phyloP scores from a whole-genome alignment of 2,888 invertebrate genomes.

The Drosophila helvetica region DNA sequence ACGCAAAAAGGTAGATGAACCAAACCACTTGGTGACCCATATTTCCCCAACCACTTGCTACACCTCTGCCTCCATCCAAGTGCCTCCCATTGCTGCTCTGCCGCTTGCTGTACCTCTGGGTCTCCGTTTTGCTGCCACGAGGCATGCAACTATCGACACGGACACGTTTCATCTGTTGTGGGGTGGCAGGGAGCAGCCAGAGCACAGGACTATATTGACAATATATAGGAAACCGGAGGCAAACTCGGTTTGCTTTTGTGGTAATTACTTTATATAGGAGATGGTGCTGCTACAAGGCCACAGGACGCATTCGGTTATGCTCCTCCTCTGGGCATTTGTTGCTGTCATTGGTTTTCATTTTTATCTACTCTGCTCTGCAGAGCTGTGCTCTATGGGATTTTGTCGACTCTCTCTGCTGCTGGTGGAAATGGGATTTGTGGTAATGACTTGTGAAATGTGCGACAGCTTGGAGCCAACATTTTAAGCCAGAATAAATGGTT shows the following conservation, averaged over 20 bases:
- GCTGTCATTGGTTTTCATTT: conserved; percentile 14
- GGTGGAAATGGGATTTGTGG: conserved; percentile 56
- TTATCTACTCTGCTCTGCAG: conserved; percentile 40
- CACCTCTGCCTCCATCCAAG: neutral
- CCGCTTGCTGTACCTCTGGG: conserved; percentile 3
- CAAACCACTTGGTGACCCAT: conserved; percentile 56
- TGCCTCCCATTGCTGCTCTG: neutral
- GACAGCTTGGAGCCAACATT: conserved; percentile 44
- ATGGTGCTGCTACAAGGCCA: conserved; percentile 28
- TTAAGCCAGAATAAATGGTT: conserved; percentile 46
- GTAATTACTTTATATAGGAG: conserved; percentile 55
- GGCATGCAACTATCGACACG: conserved; percentile 21
- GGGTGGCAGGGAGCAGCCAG: neutral
- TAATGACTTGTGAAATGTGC: conserved; percentile 71
- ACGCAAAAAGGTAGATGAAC: conserved; percentile 5
- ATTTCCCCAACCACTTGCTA: conserved; percentile 10
- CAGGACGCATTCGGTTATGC: conserved; percentile 15
- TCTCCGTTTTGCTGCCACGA: neutral
- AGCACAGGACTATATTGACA: conserved; percentile 44
- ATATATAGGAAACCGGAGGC: conserved; percentile 27
- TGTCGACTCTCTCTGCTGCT: no score
- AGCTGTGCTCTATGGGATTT: conserved; percentile 43
- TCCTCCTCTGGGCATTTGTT: conserved; percentile 13
- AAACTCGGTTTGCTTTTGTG: conserved; percentile 34
- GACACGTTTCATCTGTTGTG: conserved; percentile 38